Base-by-base conservation (phyloP, 2,113 vertebrate genomes). In the Catharus bicknelli region DNA sequence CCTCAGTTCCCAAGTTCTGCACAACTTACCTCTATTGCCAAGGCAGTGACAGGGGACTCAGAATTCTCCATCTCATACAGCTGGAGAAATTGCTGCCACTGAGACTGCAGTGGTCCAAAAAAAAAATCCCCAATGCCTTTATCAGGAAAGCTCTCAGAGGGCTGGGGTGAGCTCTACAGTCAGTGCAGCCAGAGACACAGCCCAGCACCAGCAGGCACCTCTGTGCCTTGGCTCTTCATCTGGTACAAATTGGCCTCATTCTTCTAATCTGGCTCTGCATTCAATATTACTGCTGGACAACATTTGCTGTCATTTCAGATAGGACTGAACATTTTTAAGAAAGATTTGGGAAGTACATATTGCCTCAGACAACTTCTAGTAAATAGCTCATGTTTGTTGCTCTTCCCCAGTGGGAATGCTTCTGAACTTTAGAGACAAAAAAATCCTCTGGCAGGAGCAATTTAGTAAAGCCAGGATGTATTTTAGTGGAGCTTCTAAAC, bases 241-340 rank as follows among this genome's bases (percentile, higher is more conserved):
- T 94, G 91, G 4, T 94, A 70, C 64, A 90, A 86, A 86, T 20
- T 94, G 87, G 82, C 87, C 48, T 83, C 7, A 0, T 91, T 92
- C 69, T 93, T 75, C 91, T 80, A 51, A 13, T 81, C 93, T 80
- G 91, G 57, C 73, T 84, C 59, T 54, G 54, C 36, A 73, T 45
- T 78, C 64, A 75, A n/a, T 51, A 12, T 68, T 59, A 15, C 26
- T 64, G 74, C 59, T 91, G 70, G 54, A 79, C 90, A 36, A 10
- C 34, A 59, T 85, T 86, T 83, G 68, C 70, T 88, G 79, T 91
- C 82, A 77, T 70, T 94, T 95, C 88, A 80, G 79, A 63, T 95
- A 90, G 68, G 20, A 70, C 40, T 55, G 82, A 83, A 55, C 53
- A 57, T 91, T 91, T 90, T 90, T 42, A 86, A 91, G 85, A 70